A percentile compares a stretch with the other conserved stretches of the same genome.
These are phyloP conservation scores for Apomyelois bistriatella DNA, from an alignment of 2,888 invertebrate genomes.

Conservation along the genomic window DNA sequence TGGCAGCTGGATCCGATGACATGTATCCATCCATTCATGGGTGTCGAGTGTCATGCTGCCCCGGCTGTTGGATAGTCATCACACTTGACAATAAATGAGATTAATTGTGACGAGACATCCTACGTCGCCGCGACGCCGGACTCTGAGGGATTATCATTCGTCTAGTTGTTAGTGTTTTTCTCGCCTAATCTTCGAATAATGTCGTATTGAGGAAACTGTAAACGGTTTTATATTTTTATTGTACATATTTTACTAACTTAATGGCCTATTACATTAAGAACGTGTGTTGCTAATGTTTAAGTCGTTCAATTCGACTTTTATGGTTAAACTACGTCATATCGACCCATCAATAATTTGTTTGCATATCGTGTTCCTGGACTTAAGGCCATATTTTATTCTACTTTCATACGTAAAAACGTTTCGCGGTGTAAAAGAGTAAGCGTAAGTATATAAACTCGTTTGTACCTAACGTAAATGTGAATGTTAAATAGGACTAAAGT, in stretches of 20 bases:
- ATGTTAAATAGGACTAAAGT: slow-evolving; percentile 49
- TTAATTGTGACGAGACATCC: background rate
- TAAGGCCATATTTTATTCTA: slow-evolving; percentile 25
- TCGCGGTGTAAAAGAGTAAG: slow-evolving; percentile 29
- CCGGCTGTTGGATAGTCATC: background rate
- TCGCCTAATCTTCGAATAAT: slow-evolving; percentile 72
- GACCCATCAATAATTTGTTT: slow-evolving; percentile 37
- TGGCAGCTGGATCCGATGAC: no score
- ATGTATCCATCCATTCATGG: no score
- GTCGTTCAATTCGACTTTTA: slow-evolving; percentile 63
- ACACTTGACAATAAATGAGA: slow-evolving; percentile 7
- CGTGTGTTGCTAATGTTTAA: slow-evolving; percentile 67
- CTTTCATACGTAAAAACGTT: slow-evolving; percentile 40
- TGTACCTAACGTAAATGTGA: slow-evolving; percentile 54
- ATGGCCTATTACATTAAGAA: slow-evolving; percentile 71
- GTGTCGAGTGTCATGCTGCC: no score
- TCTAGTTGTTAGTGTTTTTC: slow-evolving; percentile 69
- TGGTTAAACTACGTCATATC: slow-evolving; percentile 46
- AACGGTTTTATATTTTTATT: slow-evolving; percentile 70
- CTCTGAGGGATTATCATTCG: slow-evolving; percentile 37
- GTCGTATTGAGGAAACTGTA: slow-evolving; percentile 64
- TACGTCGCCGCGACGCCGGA: slow-evolving; percentile 22
- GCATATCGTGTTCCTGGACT: slow-evolving; percentile 35
- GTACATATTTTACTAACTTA: slow-evolving; percentile 75
- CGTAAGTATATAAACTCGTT: slow-evolving; percentile 46